Evolutionary conservation across 2,888 invertebrate genomes (phyloP).

Genomic region (Cyclophora punctaria): DNA sequence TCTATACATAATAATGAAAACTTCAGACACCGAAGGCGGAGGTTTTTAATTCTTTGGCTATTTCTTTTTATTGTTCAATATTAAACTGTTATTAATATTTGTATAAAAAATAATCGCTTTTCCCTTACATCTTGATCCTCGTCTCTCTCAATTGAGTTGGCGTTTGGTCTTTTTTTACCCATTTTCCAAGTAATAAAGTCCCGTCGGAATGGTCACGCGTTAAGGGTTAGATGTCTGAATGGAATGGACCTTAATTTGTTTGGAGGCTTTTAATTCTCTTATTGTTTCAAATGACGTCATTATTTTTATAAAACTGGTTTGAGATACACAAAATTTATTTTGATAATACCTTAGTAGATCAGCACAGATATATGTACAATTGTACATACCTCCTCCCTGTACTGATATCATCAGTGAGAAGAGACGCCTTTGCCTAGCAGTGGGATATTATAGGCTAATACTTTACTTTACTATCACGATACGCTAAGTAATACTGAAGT

Average conservation of each 20-base stretch:
- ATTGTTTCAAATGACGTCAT: too few relatives aligned
- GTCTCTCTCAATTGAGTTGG: constrained; percentile 35
- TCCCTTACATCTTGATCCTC: constrained; percentile 18
- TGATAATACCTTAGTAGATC: too few relatives aligned
- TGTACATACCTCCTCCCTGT: too few relatives aligned
- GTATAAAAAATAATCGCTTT: constrained; percentile 1
- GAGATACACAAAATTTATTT: too few relatives aligned
- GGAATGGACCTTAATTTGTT: constrained; percentile 40
- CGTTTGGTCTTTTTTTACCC: constrained; percentile 42
- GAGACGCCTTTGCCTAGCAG: too few relatives aligned
- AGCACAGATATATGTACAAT: too few relatives aligned
- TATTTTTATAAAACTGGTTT: too few relatives aligned
- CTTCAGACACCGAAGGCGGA: not conserved
- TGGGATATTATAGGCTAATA: too few relatives aligned
- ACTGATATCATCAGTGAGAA: too few relatives aligned
- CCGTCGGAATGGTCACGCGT: constrained; percentile 53
- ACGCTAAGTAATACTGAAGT: too few relatives aligned
- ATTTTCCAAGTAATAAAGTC: constrained; percentile 63
- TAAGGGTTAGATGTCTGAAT: constrained; percentile 49
- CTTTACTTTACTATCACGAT: too few relatives aligned
- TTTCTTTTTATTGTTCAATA: not conserved
- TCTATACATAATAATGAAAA: not conserved
- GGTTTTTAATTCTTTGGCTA: not conserved
- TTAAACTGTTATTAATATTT: not conserved
- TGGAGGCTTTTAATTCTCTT: constrained; percentile 5